These are phyloP conservation scores for Troides aeacus DNA, from an alignment of 2,888 invertebrate genomes.

Conservation along the genomic window DNA sequence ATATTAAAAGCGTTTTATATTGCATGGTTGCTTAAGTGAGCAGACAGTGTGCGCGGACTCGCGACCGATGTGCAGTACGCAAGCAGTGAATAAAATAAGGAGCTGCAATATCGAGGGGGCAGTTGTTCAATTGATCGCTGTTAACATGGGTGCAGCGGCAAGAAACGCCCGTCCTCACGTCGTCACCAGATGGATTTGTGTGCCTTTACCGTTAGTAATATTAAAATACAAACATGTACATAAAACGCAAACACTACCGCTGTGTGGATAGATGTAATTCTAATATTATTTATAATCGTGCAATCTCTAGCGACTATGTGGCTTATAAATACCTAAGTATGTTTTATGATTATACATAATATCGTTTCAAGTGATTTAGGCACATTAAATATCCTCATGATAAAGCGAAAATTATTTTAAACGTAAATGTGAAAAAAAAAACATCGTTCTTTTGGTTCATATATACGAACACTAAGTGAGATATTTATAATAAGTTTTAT, in stretches of 20 bases:
- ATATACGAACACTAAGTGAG: no score
- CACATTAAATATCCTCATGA: no score
- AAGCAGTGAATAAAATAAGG: slow-evolving; percentile 71
- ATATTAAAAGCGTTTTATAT: slow-evolving; percentile 59
- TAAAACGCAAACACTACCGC: neutral
- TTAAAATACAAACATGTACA: neutral
- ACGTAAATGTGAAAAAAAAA: no score
- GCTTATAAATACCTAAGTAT: no score
- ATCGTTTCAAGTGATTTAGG: no score
- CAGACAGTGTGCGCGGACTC: slow-evolving; percentile 60
- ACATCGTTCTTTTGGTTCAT: no score
- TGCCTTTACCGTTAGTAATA: slow-evolving; percentile 61
- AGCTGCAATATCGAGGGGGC: slow-evolving; percentile 57
- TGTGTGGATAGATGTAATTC: neutral
- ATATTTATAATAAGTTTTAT: neutral
- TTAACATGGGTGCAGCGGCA: slow-evolving; percentile 75
- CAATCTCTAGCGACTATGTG: no score
- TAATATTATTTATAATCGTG: neutral
- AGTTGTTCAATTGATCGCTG: slow-evolving; percentile 61
- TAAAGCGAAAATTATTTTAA: no score
- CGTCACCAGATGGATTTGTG: slow-evolving; percentile 74
- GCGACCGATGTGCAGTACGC: slow-evolving; percentile 56
- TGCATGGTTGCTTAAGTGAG: slow-evolving; percentile 50
- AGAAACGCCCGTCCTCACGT: slow-evolving; percentile 75
- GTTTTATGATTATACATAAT: no score